Base-by-base conservation (phyloP, 1,140 invertebrate genomes). In the Drosophila busckii region DNA sequence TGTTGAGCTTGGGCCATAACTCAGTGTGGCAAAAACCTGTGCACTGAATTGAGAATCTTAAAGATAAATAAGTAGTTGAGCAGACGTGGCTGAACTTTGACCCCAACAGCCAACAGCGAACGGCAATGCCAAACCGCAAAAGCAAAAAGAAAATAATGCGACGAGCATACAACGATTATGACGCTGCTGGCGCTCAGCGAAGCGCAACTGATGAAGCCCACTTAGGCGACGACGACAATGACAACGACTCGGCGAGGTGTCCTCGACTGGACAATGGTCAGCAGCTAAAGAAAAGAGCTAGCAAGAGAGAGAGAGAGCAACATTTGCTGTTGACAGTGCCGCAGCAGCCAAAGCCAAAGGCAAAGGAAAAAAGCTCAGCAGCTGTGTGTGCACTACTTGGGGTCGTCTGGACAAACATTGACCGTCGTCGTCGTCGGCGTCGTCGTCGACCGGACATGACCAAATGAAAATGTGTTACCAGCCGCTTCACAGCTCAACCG, bases 361-460 rank as follows among this genome's bases (percentile, higher is more conserved):
- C 19, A 52, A 35, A 48, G 61, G 53, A 28, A 45, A 10, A 8
- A 41, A 42, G 19, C 20, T 20, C 19, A 55, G 52, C 58, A 56
- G 32, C 66, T 60, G 53, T 65, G 53, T 76, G 50, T 60, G 55
- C 61, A 54, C 64, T 68, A 85, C 78, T 85, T 85, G 71, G 78
- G 83, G 83, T 86, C 65, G 84, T 86, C 84, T 86, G 84, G 73
- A 80, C 73, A 86, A 86, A 86, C 78, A 78, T 73, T 80, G 66
- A 28, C 68, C 56, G 65, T 62, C 71, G n/a, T n/a, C n/a, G n/a
- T n/a, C n/a, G n/a, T n/a, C n/a, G n/a, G n/a, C n/a, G n/a, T n/a
- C n/a, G n/a, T n/a, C n/a, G 66, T 46, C 63, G 28, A 73, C 73
- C 73, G 73, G 73, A 78, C 73, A 78, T 69, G 73, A 71, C 75